A percentile compares a stretch with the other conserved stretches of the same genome.
Conservation (phyloP, 1,140 invertebrate species). For the Drosophila simulans region DNA sequence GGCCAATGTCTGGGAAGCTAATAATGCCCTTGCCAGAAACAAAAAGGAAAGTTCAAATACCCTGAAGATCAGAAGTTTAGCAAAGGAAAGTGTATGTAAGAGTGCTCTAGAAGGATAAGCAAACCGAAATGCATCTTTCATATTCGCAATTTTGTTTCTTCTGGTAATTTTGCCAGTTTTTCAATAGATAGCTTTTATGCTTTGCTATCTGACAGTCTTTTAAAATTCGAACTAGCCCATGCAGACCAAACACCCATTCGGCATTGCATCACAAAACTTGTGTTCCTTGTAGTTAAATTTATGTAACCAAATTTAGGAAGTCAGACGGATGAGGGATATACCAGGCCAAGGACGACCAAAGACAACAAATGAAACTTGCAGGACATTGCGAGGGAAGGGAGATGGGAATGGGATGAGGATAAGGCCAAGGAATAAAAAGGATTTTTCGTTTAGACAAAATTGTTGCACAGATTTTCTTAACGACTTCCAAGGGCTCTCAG, state of each 20-base stretch:
- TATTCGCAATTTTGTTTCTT: background rate
- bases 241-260: background rate
- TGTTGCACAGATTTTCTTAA: conserved; percentile 77
- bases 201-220: background rate
- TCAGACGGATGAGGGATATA: conserved; percentile 22
- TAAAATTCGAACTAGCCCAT: background rate
- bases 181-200: no score
- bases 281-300: conserved; percentile 40
- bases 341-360: conserved; percentile 6
- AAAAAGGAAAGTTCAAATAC: conserved; percentile 35
- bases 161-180: no score
- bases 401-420: conserved; percentile 20
- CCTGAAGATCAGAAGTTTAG: conserved; percentile 15
- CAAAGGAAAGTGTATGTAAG: conserved; percentile 6
- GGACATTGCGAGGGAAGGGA: conserved; percentile 6
- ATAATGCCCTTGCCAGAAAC: conserved; percentile 31
- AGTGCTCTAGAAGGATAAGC: no score
- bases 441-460: conserved; percentile 55
- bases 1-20: conserved; percentile 48
- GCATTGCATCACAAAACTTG: conserved; percentile 33
- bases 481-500: conserved; percentile 56
- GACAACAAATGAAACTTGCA: conserved; percentile 3
- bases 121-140: background rate
- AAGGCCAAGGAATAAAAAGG: conserved; percentile 36
- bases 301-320: conserved; percentile 25